A percentile compares a stretch with the other conserved stretches of the same genome.
Evolutionary conservation across 2,888 invertebrate species (phyloP).

Genomic region (Ectemnius cavifrons): DNA sequence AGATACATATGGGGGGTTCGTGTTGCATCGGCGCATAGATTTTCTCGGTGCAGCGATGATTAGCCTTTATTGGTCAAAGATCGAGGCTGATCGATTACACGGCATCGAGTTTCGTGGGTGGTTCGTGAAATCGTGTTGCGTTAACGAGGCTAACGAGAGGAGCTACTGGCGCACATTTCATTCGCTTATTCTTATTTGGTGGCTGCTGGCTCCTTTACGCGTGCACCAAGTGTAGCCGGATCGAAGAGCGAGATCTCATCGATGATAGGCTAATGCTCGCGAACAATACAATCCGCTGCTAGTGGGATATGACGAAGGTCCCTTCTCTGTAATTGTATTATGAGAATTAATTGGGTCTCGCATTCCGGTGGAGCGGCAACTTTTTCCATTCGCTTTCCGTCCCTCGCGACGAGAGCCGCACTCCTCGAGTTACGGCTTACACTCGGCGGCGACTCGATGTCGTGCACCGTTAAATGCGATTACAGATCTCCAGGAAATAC

Average conservation of each 20-base stretch:
- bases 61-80: neutral
- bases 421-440: no score
- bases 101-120: constrained; percentile 23
- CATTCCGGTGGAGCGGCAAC: neutral
- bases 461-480: no score
- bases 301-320: constrained; percentile 1
- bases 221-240: neutral
- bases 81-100: constrained; percentile 23
- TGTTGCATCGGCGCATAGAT: neutral
- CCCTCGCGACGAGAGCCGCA: no score
- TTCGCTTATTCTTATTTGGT: constrained; percentile 26
- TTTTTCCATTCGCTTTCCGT: neutral
- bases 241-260: neutral
- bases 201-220: neutral
- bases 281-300: neutral
- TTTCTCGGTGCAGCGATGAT: neutral
- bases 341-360: constrained; percentile 2
- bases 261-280: neutral
- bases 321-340: neutral
- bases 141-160: constrained; percentile 34
- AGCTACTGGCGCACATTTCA: constrained; percentile 16
- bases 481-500: no score
- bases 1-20: no score
- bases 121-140: constrained; percentile 34
- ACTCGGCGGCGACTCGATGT: no score